These are phyloP conservation scores for Drosophila repletoides DNA, from an alignment of 1,140 invertebrate species.

Conservation along the genomic window DNA sequence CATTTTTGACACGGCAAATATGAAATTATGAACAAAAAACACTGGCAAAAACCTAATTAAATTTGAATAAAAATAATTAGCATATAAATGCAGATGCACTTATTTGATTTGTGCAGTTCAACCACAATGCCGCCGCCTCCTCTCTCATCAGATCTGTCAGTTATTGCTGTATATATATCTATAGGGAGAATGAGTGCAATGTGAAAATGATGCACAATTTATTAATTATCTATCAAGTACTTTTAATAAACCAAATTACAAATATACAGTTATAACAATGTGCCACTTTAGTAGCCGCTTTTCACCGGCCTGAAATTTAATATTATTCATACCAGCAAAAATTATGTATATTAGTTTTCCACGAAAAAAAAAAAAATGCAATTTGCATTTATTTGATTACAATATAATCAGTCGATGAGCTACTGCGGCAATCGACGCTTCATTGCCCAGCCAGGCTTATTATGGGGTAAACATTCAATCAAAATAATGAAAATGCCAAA, in stretches of 20 bases:
- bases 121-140: conserved; percentile 18
- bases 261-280: conserved; percentile 42
- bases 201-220: conserved; percentile 66
- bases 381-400: conserved; percentile 69
- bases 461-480: conserved; percentile 68
- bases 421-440: neutral
- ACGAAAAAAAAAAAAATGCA: conserved; percentile 25
- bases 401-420: conserved; percentile 39
- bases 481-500: conserved; percentile 54
- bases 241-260: conserved; percentile 71
- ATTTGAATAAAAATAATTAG: conserved; percentile 74
- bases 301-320: conserved; percentile 35
- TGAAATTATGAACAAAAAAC: neutral
- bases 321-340: conserved; percentile 40
- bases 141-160: conserved; percentile 11
- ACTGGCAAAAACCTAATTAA: conserved; percentile 59
- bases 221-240: conserved; percentile 73
- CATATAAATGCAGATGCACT: conserved; percentile 57
- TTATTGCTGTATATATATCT: conserved; percentile 22
- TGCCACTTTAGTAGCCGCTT: conserved; percentile 13
- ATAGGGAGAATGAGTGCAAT: conserved; percentile 29
- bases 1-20: neutral
- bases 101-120: conserved; percentile 65
- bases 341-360: conserved; percentile 61
- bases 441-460: neutral